phyloP scores from a whole-genome alignment of 2,113 vertebrate species.

The Steatornis caripensis region DNA sequence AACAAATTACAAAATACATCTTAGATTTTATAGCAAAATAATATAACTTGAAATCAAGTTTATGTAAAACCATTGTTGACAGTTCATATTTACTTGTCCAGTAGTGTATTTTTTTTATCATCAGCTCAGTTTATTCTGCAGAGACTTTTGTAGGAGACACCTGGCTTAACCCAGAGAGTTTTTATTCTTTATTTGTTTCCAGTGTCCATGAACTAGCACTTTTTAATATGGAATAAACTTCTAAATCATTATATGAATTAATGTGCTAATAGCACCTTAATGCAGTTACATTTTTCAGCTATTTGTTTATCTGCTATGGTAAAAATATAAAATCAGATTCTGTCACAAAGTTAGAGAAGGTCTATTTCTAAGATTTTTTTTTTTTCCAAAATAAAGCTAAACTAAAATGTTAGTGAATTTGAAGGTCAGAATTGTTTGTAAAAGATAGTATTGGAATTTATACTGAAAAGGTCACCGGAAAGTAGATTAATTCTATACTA shows the following conservation, averaged over 20 bases:
- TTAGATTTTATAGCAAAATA: not conserved
- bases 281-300: not conserved
- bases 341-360: not conserved
- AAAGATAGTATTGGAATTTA: not conserved
- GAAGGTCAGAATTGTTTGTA: not conserved
- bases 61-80: not conserved
- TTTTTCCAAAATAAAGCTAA: not conserved
- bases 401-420: not conserved
- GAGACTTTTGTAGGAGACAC: not conserved
- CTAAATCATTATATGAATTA: not conserved
- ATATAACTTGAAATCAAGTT: not conserved
- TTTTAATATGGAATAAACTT: not conserved
- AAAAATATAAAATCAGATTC: not conserved
- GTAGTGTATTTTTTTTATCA: not conserved
- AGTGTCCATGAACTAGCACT: not conserved
- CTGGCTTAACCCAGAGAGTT: not conserved
- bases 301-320: not conserved
- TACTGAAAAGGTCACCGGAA: not conserved
- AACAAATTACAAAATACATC: conserved; percentile 29
- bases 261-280: not conserved
- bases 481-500: not conserved
- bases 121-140: not conserved
- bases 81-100: not conserved
- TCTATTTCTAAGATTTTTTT: not conserved
- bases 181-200: not conserved